phyloP scores from a whole-genome alignment of 2,888 invertebrate genomes.

The Synergus japonicus region DNA sequence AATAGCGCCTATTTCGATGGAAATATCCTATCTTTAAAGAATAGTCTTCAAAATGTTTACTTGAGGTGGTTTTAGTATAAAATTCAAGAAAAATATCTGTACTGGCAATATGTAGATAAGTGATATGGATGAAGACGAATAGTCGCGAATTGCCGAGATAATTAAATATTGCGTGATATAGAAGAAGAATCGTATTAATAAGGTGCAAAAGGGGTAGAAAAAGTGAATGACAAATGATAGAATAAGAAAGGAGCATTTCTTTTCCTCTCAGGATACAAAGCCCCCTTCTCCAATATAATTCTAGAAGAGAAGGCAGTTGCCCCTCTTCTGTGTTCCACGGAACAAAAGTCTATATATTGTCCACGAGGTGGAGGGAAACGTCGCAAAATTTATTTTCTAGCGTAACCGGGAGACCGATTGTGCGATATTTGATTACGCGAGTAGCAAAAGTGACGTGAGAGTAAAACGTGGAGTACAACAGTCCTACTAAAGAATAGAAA shows the following conservation, averaged over 20 bases:
- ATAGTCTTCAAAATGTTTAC: too few species aligned
- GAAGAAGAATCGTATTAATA: not conserved
- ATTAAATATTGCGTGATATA: not conserved
- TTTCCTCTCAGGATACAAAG: constrained; percentile 3
- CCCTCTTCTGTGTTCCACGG: constrained; percentile 4
- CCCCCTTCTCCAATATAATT: constrained; percentile 15
- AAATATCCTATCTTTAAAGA: too few species aligned
- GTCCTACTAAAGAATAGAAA: not conserved
- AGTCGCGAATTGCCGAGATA: not conserved
- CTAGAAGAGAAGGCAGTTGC: constrained; percentile 32
- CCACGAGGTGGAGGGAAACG: constrained; percentile 28
- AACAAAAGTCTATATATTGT: constrained; percentile 40
- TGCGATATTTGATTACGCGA: constrained; percentile 36
- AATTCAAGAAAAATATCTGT: too few species aligned
- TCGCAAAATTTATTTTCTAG: constrained; percentile 34
- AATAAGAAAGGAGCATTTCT: constrained; percentile 8
- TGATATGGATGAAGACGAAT: too few species aligned
- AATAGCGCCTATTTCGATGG: too few species aligned
- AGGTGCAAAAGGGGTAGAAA: not conserved
- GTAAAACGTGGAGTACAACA: constrained; percentile 12
- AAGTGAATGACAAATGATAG: not conserved
- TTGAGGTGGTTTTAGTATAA: too few species aligned
- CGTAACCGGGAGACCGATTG: constrained; percentile 33
- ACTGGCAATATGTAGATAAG: too few species aligned
- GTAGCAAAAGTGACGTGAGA: constrained; percentile 26